A percentile compares a stretch with the other conserved stretches of the same genome.
Evolutionary conservation across 2,888 invertebrate species (phyloP).

Genomic region (Quadriops clusia): DNA sequence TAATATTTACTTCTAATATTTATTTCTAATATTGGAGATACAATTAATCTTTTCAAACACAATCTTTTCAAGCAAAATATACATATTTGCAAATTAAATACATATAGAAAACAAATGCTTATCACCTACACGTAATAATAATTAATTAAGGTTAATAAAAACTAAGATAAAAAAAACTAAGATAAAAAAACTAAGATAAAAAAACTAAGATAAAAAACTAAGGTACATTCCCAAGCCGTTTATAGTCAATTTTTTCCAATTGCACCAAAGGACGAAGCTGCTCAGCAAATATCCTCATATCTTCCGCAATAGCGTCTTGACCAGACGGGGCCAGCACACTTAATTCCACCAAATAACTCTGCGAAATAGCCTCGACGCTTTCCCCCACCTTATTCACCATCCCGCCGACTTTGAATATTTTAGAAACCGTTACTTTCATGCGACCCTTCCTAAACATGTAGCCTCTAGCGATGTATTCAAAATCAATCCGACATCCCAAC

Average conservation of each 20-base stretch:
- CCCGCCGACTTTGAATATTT: slow-evolving; percentile 68
- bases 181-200: slow-evolving; percentile 5
- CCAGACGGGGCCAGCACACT: slow-evolving; percentile 83
- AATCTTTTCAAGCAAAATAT: no score
- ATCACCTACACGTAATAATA: no score
- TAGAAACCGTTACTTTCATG: slow-evolving; percentile 94
- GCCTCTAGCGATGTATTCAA: slow-evolving; percentile 85
- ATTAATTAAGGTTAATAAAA: no score
- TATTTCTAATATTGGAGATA: neutral
- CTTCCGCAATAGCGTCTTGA: slow-evolving; percentile 90
- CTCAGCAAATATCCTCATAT: slow-evolving; percentile 90
- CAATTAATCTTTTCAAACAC: neutral
- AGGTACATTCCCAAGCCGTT: slow-evolving; percentile 43
- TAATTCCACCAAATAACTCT: slow-evolving; percentile 87
- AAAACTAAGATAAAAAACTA: slow-evolving; percentile 8
- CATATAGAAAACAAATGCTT: no score
- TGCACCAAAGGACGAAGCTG: slow-evolving; percentile 85
- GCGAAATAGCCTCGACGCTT: slow-evolving; percentile 72
- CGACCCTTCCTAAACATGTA: slow-evolving; percentile 93
- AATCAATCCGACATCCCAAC: slow-evolving; percentile 81
- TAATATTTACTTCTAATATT: neutral
- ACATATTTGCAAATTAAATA: no score
- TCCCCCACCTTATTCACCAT: slow-evolving; percentile 59
- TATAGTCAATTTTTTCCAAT: slow-evolving; percentile 87
- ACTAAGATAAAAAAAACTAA: slow-evolving; percentile 17